Base-by-base conservation (phyloP, 2,113 vertebrate genomes). In the Aphyosemion australe region DNA sequence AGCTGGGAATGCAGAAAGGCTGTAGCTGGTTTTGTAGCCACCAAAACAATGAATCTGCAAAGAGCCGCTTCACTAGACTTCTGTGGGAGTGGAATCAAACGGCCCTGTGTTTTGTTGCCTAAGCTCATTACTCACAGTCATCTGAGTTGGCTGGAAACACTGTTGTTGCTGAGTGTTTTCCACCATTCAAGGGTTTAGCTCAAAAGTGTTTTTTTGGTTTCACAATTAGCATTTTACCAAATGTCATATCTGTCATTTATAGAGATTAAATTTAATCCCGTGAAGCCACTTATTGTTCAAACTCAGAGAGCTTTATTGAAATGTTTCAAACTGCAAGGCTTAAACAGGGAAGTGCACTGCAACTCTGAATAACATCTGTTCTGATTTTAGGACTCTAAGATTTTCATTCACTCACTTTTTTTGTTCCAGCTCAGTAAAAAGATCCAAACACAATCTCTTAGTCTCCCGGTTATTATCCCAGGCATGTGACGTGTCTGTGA, bases 121-220 rank as follows among this genome's bases (percentile, higher is more conserved):
- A 90, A 90, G 12, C 49, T 26, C 11, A 69, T 91, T 89, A 82
- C 34, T 88, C 61, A 80, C 59, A 79, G 68, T 85, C 65, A 74
- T 76, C 73, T 57, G 59, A 65, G 61, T 45, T 70, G 58, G 51
- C 37, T 32, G 42, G 3, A 79, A 47, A 77, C 47, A 15, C 69
- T 75, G 79, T 79, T 74, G 74, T 67, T 62, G 43, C 18, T 50
- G 61, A 50, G 56, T 55, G 39, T 32, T 47, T 42, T 64, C 70
- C 45, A 51, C 60, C 61, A 57, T 39, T 49, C 34, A 37, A 37
- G 34, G 9, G 34, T 37, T 37, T 37, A 37, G 4, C 34, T 8
- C 34, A 37, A 37, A 37, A 26, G 7, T 8, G 4, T 37, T 8
- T 10, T 7, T 37, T 37, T 37, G 4, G 9, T 37, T 37, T 37